A percentile compares a stretch with the other conserved stretches of the same genome.
phyloP scores from a whole-genome alignment of 2,113 vertebrate genomes.

The Sprattus sprattus region DNA sequence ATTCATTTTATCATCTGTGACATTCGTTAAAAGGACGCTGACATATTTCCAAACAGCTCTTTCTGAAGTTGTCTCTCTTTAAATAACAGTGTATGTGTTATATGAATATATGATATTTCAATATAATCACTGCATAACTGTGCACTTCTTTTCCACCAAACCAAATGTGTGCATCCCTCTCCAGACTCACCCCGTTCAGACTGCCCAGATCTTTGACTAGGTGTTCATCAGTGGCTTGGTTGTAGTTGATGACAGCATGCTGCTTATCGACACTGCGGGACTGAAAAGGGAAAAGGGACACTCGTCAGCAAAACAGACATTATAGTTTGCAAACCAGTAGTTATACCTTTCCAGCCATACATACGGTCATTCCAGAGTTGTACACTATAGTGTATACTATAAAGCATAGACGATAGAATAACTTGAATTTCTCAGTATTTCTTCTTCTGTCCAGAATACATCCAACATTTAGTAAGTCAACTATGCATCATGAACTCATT shows the following conservation, averaged over 20 bases:
- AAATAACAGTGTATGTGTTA: background rate
- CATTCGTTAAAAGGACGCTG: background rate
- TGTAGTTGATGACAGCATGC: constrained; percentile 97
- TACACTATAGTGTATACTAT: too few relatives aligned
- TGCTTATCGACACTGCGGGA: constrained; percentile 98
- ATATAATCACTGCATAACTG: too few relatives aligned
- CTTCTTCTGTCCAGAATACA: background rate
- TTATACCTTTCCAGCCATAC: background rate
- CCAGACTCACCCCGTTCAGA: constrained; percentile 87
- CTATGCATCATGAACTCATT: background rate
- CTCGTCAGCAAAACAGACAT: background rate
- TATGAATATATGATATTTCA: too few relatives aligned
- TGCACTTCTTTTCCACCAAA: too few relatives aligned
- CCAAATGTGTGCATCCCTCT: background rate
- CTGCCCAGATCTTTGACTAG: constrained; percentile 97
- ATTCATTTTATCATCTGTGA: background rate
- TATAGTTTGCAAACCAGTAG: background rate
- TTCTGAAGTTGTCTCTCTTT: background rate
- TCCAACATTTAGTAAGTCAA: background rate
- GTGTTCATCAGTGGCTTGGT: constrained; percentile 86
- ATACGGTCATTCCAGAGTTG: too few relatives aligned
- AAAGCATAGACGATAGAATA: background rate
- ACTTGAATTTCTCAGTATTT: background rate
- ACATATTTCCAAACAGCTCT: background rate
- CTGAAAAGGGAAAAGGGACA: constrained; percentile 63